phyloP scores from a whole-genome alignment of 2,797 vertebrate genomes.

The Sebastes ruberrimus region DNA sequence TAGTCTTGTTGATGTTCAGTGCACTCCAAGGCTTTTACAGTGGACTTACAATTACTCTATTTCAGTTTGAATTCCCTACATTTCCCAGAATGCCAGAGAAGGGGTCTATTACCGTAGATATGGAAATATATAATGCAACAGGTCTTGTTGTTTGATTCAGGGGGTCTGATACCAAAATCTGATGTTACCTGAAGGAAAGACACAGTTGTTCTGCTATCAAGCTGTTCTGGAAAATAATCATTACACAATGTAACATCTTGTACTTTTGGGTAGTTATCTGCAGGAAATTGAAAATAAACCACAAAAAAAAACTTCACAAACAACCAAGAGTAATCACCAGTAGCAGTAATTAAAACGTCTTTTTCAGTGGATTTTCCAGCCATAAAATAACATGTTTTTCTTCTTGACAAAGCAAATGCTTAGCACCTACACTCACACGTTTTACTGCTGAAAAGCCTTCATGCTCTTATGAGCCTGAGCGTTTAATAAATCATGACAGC shows the following conservation, averaged over 20 bases:
- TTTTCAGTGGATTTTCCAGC: neutral
- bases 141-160: neutral
- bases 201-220: neutral
- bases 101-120: neutral
- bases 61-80: neutral
- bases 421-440: slow-evolving; percentile 11
- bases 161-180: neutral
- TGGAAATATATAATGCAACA: neutral
- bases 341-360: slow-evolving; percentile 4
- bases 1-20: neutral
- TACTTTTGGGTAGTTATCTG: neutral
- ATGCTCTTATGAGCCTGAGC: slow-evolving; percentile 9
- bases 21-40: neutral
- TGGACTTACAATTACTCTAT: neutral
- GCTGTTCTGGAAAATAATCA: neutral
- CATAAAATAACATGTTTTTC: neutral
- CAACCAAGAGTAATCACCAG: neutral
- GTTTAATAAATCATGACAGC: slow-evolving; percentile 57
- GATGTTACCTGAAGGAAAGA: neutral
- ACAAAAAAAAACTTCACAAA: neutral
- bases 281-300: neutral
- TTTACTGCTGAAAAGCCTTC: slow-evolving; percentile 8
- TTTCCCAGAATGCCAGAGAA: neutral
- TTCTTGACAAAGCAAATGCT: slow-evolving; percentile 4
- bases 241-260: neutral